Percentiles rank a stretch among this genome's conserved stretches.
phyloP scores from a whole-genome alignment of 2,888 invertebrate genomes.

The Heliconius cydno region DNA sequence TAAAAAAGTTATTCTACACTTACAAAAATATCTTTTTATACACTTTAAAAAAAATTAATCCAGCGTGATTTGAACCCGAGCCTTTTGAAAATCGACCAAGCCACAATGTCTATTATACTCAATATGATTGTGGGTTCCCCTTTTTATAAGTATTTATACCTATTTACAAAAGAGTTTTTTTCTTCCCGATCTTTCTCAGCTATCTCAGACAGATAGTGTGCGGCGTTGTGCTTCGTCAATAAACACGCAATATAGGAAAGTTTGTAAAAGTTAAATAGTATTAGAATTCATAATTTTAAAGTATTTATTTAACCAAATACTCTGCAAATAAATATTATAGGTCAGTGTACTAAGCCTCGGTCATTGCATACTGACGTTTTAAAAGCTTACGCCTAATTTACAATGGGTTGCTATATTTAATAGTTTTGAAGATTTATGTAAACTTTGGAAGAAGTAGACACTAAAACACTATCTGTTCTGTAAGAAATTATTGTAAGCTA shows the following conservation, averaged over 20 bases:
- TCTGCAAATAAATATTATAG: background rate
- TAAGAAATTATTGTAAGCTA: background rate
- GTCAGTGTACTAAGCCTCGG: background rate
- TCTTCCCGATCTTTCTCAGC: too few relatives aligned
- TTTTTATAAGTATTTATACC: background rate
- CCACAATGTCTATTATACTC: background rate
- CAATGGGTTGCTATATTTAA: background rate
- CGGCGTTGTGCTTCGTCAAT: too few relatives aligned
- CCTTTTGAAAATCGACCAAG: too few relatives aligned
- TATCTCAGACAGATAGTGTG: too few relatives aligned
- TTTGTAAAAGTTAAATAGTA: too few relatives aligned
- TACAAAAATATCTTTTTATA: too few relatives aligned
- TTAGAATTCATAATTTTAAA: too few relatives aligned
- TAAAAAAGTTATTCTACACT: too few relatives aligned
- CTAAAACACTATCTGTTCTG: background rate
- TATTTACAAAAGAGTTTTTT: too few relatives aligned
- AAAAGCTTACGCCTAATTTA: constrained; percentile 1
- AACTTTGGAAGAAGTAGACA: background rate
- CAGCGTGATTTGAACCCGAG: too few relatives aligned
- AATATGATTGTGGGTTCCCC: background rate
- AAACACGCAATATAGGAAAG: too few relatives aligned
- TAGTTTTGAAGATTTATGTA: background rate
- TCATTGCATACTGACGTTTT: background rate
- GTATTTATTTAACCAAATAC: background rate
- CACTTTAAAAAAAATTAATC: too few relatives aligned